Evolutionary conservation across 2,113 vertebrate genomes (phyloP).

Genomic region (Oncorhynchus clarkii): DNA sequence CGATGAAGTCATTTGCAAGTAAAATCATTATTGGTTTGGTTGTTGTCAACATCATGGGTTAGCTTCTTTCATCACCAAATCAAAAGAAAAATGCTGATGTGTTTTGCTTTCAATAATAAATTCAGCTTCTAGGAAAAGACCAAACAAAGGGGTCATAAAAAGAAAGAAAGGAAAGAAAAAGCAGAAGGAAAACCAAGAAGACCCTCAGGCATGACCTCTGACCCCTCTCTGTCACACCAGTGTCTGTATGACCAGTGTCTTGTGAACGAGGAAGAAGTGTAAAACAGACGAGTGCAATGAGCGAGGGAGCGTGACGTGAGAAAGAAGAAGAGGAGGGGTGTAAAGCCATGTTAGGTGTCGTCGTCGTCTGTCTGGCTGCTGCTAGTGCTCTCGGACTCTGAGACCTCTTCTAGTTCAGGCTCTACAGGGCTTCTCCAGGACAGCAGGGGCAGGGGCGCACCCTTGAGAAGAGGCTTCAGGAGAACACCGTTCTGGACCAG

Average conservation of each 20-base stretch:
- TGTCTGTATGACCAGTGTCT: constrained; percentile 78
- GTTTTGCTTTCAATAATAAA: background rate
- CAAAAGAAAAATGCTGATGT: background rate
- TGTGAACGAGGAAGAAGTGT: constrained; percentile 72
- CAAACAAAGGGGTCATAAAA: background rate
- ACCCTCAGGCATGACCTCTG: background rate
- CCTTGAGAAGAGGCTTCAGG: constrained; percentile 63
- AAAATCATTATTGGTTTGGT: background rate
- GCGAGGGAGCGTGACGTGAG: constrained; percentile 12
- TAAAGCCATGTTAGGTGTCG: constrained; percentile 75
- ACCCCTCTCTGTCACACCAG: constrained; percentile 56
- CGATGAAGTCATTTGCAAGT: background rate
- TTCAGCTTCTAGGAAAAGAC: background rate
- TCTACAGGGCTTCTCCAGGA: constrained; percentile 83
- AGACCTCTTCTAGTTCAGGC: constrained; percentile 77
- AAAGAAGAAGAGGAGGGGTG: constrained; percentile 23
- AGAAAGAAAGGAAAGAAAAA: background rate
- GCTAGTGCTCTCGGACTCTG: constrained; percentile 80
- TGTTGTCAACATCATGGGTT: too few species aligned
- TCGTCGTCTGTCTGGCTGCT: constrained; percentile 84
- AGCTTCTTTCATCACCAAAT: background rate
- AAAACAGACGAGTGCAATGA: constrained; percentile 47
- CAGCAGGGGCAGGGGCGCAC: constrained; percentile 68
- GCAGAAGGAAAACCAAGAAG: background rate
- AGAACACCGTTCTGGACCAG: constrained; percentile 82